Conservation (phyloP, 1,140 invertebrate genomes). For the Cardiocondyla obscurior region DNA sequence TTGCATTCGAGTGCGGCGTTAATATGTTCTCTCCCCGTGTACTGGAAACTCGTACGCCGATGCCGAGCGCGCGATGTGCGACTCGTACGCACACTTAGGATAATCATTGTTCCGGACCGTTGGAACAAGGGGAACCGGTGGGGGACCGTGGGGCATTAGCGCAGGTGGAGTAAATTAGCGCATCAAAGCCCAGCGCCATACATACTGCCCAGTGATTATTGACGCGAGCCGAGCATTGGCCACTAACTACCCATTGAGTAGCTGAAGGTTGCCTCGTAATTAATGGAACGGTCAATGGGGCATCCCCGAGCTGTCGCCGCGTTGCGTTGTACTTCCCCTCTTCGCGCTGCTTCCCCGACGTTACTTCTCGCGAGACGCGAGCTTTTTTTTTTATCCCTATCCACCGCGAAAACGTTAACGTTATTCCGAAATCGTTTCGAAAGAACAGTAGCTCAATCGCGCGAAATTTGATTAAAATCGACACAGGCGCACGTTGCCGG, state of each 20-base stretch:
- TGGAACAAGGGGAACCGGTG: constrained; percentile 26
- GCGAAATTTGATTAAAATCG: constrained; percentile 15
- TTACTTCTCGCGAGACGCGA: not conserved
- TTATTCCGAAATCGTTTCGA: not conserved
- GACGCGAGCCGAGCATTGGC: constrained; percentile 79
- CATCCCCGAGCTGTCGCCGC: constrained; percentile 23
- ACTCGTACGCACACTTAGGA: constrained; percentile 65
- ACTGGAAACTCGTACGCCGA: constrained; percentile 14
- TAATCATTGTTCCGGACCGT: constrained; percentile 65
- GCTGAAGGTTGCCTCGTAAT: constrained; percentile 80
- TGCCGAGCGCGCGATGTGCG: not conserved
- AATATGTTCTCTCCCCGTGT: constrained; percentile 60
- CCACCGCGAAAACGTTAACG: not conserved
- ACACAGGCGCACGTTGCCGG: not conserved
- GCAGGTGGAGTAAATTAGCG: constrained; percentile 79
- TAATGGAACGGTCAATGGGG: constrained; percentile 76
- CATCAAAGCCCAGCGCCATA: constrained; percentile 75
- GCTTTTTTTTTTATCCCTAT: not conserved
- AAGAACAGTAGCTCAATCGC: not conserved
- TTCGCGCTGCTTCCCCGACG: not conserved
- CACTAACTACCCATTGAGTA: constrained; percentile 82
- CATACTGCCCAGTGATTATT: constrained; percentile 78
- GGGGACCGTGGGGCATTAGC: constrained; percentile 52
- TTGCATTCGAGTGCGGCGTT: constrained; percentile 31
- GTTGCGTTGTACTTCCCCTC: not conserved